Evolutionary conservation across 2,888 invertebrate genomes (phyloP), one percentile per base, ranked within the genome.

Genomic region (Drosophila rubida): DNA sequence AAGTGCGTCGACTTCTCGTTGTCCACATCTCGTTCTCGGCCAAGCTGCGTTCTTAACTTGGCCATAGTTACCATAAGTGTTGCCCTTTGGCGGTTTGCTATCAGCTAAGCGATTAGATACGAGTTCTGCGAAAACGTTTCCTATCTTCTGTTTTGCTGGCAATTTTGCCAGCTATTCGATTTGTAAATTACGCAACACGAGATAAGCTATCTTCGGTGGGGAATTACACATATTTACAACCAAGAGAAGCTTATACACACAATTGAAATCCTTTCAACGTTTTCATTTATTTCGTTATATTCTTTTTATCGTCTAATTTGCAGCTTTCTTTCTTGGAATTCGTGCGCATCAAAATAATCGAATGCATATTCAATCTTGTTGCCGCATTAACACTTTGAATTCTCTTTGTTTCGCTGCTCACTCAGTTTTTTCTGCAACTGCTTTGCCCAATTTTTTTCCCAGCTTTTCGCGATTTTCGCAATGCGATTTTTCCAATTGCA

Each of bases 41-140:
- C 60, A 45, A 64, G 49, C 27, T 49, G 48, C 30, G 5, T 46
- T 58, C 44, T 60, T 58, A 71, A 57, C 53, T 64, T 50, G 72
- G 63, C 69, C 71, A 67, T 77, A n/a, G n/a, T n/a, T n/a, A n/a
- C n/a, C n/a, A 72, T 85, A 85, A 87, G 75, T 87, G 68, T 78
- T 80, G 66, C 74, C 44, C n/a, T 25, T 14, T 5, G 1, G 27
- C n/a, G 2, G n/a, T 46, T 48, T 60, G 50, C 42, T 25, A 46
- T 25, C 19, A 51, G 8, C 23, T 42, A 30, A 22, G 8, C 13
- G 25, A 23, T 25, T 13, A 22, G 2, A 5, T 16, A 5, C 25
- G 23, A 16, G 30, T 46, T 45, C 14, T 9, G 4, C 14, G 19
- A 2, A 19, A 13, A n/a, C 48, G 16, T 32, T 48, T 32, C 32